Percentiles rank a stretch among this genome's conserved stretches.
phyloP scores from a whole-genome alignment of 2,888 invertebrate species.

The Acanthoscelides obtectus region DNA sequence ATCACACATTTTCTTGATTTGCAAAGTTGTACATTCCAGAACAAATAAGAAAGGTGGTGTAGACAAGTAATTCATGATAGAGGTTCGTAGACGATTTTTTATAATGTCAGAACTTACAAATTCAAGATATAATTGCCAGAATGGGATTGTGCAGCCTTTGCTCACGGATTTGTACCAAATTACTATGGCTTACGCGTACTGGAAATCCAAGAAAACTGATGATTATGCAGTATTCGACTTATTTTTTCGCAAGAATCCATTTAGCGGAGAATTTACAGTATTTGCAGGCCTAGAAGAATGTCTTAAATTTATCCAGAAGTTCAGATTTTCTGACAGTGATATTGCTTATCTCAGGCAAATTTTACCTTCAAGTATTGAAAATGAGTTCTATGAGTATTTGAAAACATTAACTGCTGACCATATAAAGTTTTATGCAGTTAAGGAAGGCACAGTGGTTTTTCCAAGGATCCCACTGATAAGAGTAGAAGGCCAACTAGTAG shows the following conservation, averaged over 20 bases:
- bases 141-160: constrained; percentile 83
- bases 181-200: constrained; percentile 99
- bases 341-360: constrained; percentile 84
- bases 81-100: no score
- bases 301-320: constrained; percentile 84
- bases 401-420: constrained; percentile 75
- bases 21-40: no score
- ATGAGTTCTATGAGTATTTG: constrained; percentile 85
- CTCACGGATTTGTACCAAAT: constrained; percentile 96
- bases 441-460: constrained; percentile 95
- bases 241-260: constrained; percentile 94
- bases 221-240: constrained; percentile 94
- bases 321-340: constrained; percentile 90
- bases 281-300: constrained; percentile 97
- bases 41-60: no score
- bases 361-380: constrained; percentile 79
- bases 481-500: constrained; percentile 91
- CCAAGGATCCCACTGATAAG: constrained; percentile 91
- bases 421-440: constrained; percentile 83
- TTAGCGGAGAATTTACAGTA: constrained; percentile 96
- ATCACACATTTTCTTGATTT: no score
- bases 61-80: no score
- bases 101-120: no score
- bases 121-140: constrained; percentile 51
- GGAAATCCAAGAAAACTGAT: constrained; percentile 90